Evolutionary conservation across 2,113 vertebrate genomes (phyloP).

Genomic region (Leiothrix lutea): DNA sequence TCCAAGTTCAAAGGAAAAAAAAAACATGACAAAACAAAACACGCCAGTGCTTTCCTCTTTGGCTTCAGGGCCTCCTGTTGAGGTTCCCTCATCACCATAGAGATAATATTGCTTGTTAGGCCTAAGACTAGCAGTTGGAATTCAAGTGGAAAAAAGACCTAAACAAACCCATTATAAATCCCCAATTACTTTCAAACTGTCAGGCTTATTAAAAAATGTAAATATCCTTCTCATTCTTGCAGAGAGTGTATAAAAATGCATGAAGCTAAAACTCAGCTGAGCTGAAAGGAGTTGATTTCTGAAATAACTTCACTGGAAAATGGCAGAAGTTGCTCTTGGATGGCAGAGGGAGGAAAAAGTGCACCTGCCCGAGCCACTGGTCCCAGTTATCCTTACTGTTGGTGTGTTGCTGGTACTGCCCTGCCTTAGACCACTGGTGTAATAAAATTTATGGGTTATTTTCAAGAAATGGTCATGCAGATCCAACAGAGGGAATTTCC

Average conservation of each 20-base stretch:
- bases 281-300: conserved; percentile 30
- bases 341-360: background rate
- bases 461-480: background rate
- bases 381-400: background rate
- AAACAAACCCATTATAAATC: conserved; percentile 67
- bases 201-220: conserved; percentile 72
- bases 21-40: conserved; percentile 5
- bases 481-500: background rate
- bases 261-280: conserved; percentile 53
- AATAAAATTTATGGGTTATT: background rate
- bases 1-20: conserved; percentile 26
- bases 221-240: conserved; percentile 54
- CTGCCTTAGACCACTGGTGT: background rate
- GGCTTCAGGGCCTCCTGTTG: conserved; percentile 58
- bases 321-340: background rate
- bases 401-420: background rate
- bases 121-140: conserved; percentile 57
- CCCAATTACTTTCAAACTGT: conserved; percentile 71
- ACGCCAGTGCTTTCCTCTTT: background rate
- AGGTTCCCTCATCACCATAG: conserved; percentile 64
- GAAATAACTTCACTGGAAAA: conserved; percentile 18
- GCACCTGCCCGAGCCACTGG: background rate
- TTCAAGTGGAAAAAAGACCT: conserved; percentile 66
- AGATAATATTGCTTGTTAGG: conserved; percentile 59
- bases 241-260: conserved; percentile 61